Evolutionary conservation across 2,113 vertebrate genomes (phyloP).

Genomic region (Urocolius indicus): DNA sequence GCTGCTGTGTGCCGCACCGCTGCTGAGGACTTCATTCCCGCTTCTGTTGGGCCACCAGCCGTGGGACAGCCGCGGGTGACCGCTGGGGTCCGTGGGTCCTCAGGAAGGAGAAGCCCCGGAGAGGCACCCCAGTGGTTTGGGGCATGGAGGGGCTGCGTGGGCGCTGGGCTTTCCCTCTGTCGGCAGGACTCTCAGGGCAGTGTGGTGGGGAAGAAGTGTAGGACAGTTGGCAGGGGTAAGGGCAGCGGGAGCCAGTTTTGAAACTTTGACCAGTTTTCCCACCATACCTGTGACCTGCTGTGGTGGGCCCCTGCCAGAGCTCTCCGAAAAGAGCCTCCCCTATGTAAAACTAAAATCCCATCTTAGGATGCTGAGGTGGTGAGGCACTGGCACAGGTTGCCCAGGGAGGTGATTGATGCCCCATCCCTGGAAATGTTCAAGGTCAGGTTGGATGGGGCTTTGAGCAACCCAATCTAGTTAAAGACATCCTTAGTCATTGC

Average conservation of each 20-base stretch:
- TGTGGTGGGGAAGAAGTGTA: no score
- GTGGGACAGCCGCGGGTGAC: neutral
- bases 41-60: no score
- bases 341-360: accelerated
- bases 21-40: no score
- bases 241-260: neutral
- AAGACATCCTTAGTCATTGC: neutral
- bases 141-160: neutral
- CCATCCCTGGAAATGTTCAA: neutral
- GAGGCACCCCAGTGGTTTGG: neutral
- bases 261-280: accelerated
- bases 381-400: accelerated
- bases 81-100: neutral
- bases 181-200: no score
- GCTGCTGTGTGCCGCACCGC: no score
- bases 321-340: no score
- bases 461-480: neutral
- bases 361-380: neutral
- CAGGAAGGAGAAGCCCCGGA: neutral
- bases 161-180: no score
- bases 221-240: neutral
- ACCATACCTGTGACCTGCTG: neutral
- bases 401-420: no score
- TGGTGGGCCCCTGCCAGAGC: no score
- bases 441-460: neutral